phyloP scores from a whole-genome alignment of 2,113 vertebrate species.

The Spheniscus mendiculus region DNA sequence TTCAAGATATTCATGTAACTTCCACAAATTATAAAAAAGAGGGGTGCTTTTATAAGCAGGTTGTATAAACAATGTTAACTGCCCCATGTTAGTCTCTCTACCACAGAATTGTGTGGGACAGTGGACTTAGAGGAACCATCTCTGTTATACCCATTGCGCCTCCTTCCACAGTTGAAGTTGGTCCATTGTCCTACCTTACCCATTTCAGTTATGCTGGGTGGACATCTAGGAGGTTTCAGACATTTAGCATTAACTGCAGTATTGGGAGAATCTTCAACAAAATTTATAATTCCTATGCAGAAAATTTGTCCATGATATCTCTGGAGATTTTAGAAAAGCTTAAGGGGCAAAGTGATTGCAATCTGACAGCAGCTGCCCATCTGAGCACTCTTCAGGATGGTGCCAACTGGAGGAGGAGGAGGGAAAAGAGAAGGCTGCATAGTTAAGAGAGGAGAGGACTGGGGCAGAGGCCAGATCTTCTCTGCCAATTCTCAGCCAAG shows the following conservation, averaged over 20 bases:
- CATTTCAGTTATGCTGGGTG: not conserved
- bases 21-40: not conserved
- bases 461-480: not conserved
- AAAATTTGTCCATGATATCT: not conserved
- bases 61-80: not conserved
- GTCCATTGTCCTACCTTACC: not conserved
- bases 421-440: not conserved
- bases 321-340: not conserved
- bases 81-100: not conserved
- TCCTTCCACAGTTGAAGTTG: not conserved
- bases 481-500: not conserved
- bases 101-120: not conserved
- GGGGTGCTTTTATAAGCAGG: not conserved
- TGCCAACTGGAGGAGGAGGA: not conserved
- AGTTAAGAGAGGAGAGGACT: not conserved
- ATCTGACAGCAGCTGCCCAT: not conserved
- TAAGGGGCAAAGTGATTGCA: not conserved
- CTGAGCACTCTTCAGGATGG: not conserved
- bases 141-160: accelerated
- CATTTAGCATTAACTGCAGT: not conserved
- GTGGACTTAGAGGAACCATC: not conserved
- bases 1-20: not conserved
- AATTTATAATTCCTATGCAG: not conserved
- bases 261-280: not conserved
- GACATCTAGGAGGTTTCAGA: not conserved